Evolutionary conservation across 2,113 vertebrate species (phyloP), one percentile per base, ranked within the genome.

Genomic region (Platanista minor): DNA sequence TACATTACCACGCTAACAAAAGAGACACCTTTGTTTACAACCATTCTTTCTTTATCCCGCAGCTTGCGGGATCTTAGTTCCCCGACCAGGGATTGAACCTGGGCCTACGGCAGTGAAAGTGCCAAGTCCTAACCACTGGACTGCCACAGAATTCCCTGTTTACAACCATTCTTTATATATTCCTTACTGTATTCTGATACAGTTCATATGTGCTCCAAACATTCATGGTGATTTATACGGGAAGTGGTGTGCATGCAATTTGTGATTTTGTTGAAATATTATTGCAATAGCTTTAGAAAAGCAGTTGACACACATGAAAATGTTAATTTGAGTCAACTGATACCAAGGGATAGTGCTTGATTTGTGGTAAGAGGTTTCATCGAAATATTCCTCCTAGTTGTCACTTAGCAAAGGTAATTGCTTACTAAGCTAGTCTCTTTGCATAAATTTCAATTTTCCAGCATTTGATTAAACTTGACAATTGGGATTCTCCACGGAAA

Each of bases 401-500:
- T 72, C 54, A 36, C 49, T 81, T 84, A 95, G 72, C 5, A 9
- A n/a, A 80, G 21, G 21, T 91, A 95, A 96, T 77, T 90, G 52
- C 67, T 91, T 94, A 78, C 89, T 80, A 78, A 85, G 39, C 54
- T 69, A 90, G 52, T 72, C 88, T 95, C 69, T 85, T 67, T 54
- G 49, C 66, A 90, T 93, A 86, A 82, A 69, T 94, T 95, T 96
- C 85, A 81, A 17, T 67, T 77, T 94, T 64, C 57, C 25, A 93
- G 66, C 61, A 75, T 74, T 69, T 95, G 74, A 91, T 87, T 94
- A 97, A 91, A 90, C 66, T 25, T 89, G 91, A 91, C 94, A 95
- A 91, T 80, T 95, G 72, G 36, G 27, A 86, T 91, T 97, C 93
- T 95, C 96, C 95, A 95, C 96, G 95, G 97, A 95, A 97, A 98